These are phyloP conservation scores for Parnassius orleans DNA, from an alignment of 2,888 invertebrate genomes.

Conservation along the genomic window DNA sequence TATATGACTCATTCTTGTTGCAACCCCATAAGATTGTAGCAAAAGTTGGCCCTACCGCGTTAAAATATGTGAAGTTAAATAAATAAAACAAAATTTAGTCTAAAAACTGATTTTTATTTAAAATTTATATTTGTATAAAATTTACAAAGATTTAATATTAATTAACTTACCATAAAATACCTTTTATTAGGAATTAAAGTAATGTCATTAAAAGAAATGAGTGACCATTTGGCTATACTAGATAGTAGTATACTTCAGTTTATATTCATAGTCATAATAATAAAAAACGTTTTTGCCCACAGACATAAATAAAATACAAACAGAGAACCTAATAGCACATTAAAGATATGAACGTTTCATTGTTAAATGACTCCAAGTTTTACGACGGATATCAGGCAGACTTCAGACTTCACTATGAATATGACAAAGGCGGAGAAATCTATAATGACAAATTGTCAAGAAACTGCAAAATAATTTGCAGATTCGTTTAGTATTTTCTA, in stretches of 20 bases:
- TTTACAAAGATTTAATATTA: no score
- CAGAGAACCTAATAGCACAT: slow-evolving; percentile 56
- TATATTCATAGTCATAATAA: slow-evolving; percentile 54
- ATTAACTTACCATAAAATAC: no score
- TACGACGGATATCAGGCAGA: slow-evolving; percentile 34
- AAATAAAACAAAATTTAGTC: no score
- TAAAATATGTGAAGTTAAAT: no score
- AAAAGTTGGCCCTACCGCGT: no score
- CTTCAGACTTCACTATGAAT: slow-evolving; percentile 29
- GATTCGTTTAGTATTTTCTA: no score
- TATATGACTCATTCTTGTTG: no score
- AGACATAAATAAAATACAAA: slow-evolving; percentile 53
- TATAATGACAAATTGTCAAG: slow-evolving; percentile 26
- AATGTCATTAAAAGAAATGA: slow-evolving; percentile 5
- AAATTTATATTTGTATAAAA: no score
- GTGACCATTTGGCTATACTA: slow-evolving; percentile 18
- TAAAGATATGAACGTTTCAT: slow-evolving; percentile 60
- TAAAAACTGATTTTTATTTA: no score
- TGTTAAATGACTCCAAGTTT: slow-evolving; percentile 55
- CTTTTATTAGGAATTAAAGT: neutral
- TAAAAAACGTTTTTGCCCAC: slow-evolving; percentile 52
- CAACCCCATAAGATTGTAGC: no score
- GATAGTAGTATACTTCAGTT: slow-evolving; percentile 41
- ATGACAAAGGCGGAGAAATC: slow-evolving; percentile 31
- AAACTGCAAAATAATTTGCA: no score